Evolutionary conservation across 2,113 vertebrate species (phyloP), one percentile per base, ranked within the genome.

Genomic region (Protomyctophum bolini): DNA sequence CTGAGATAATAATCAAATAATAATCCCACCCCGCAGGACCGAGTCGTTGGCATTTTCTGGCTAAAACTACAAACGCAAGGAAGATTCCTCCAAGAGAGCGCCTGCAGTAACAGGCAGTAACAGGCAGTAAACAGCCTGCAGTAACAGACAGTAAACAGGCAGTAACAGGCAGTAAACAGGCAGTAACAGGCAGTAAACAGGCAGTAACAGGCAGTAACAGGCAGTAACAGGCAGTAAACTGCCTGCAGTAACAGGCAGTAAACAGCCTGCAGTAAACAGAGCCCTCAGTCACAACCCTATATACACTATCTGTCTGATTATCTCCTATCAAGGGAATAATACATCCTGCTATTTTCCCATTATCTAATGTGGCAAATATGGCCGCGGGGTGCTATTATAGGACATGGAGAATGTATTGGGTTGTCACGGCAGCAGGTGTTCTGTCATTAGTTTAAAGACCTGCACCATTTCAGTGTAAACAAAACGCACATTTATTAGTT

Each of bases 401-500:
- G 0, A 8, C 49, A 72, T 51, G 0, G 45, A 51, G 15, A n/a
- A 11, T 6, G 29, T 29, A 8, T 14, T 33, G 8, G 10, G 51
- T 48, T 68, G 29, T 63, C 58, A 57, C 10, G 11, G 10, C 63
- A 61, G 50, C 66, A 69, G 52, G 48, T 67, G 71, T 14, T 33
- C 6, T 52, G 55, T 61, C 28, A 68, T 63, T 68, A 51, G 41
- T 29, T 21, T 21, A 72, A 73, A 69, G 45, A 8, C 12, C 7
- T 15, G 45, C 54, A 56, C 63, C 46, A 47, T 41, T 58, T 28
- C 50, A 12, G 14, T 55, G 28, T 21, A 14, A 58, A 66, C 71
- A 3, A 77, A 73, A 79, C 47, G 68, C 49, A 66, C 48, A 73
- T 70, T 68, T 57, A 74, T 68, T 57, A 74, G 73, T 66, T 58